Evolutionary conservation across 2,888 invertebrate genomes (phyloP).

Genomic region (Encarsia formosa): DNA sequence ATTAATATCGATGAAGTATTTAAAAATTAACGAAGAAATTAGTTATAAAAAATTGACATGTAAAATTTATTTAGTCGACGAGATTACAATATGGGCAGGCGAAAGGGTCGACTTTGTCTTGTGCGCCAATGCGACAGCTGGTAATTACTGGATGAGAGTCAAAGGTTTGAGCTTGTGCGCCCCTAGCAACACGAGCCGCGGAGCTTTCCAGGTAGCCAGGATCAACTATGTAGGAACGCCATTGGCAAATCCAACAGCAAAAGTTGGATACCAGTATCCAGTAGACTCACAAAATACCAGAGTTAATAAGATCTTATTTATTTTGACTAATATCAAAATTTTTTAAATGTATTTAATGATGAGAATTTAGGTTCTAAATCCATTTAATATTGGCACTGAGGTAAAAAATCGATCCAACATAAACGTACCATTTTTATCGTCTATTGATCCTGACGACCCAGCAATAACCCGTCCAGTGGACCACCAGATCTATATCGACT

Average conservation of each 20-base stretch:
- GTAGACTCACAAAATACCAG: conserved; percentile 37
- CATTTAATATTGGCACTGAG: not conserved
- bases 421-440: not conserved
- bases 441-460: not conserved
- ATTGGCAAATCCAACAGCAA: conserved; percentile 55
- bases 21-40: not conserved
- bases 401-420: not conserved
- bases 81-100: conserved; percentile 76
- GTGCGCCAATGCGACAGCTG: conserved; percentile 66
- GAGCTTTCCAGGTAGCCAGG: conserved; percentile 67
- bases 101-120: conserved; percentile 83
- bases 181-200: conserved; percentile 42
- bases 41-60: too few relatives aligned
- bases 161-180: conserved; percentile 54
- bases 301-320: too few relatives aligned
- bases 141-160: conserved; percentile 76
- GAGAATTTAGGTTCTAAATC: not conserved
- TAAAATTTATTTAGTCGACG: not conserved
- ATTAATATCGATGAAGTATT: too few relatives aligned
- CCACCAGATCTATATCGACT: conserved; percentile 2
- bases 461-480: not conserved
- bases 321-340: too few relatives aligned
- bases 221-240: conserved; percentile 63
- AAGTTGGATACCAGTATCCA: not conserved
- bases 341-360: too few relatives aligned